These are phyloP conservation scores for Troilus luridus DNA, from an alignment of 2,888 invertebrate species.

Conservation along the genomic window DNA sequence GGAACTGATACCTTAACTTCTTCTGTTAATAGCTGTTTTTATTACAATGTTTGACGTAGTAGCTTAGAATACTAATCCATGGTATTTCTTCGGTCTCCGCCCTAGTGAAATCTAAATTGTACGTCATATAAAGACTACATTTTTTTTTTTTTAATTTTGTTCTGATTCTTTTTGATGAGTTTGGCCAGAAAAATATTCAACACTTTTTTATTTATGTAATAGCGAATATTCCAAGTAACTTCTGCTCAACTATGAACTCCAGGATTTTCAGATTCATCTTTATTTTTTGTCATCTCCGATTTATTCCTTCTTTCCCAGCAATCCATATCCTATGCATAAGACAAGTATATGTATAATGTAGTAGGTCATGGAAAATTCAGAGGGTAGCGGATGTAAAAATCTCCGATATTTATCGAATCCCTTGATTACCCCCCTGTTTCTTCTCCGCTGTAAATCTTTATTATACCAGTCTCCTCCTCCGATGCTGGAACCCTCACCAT, in stretches of 20 bases:
- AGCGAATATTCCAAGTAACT: no score
- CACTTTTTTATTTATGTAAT: no score
- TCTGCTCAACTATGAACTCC: background rate
- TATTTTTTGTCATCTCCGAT: background rate
- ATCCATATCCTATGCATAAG: constrained; percentile 7
- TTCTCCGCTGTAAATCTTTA: constrained; percentile 21
- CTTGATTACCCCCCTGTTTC: constrained; percentile 7
- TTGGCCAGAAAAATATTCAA: no score
- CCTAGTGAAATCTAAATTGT: no score
- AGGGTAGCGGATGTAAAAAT: constrained; percentile 26
- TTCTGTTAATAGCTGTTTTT: no score
- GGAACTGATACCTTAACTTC: no score
- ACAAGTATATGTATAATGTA: constrained; percentile 9
- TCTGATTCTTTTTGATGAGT: no score
- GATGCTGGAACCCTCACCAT: background rate
- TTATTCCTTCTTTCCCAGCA: background rate
- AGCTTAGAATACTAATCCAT: no score
- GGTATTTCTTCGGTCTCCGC: no score
- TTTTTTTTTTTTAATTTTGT: no score
- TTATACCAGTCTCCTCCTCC: background rate
- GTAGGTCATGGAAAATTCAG: constrained; percentile 23
- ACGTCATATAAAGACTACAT: no score
- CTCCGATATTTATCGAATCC: constrained; percentile 4
- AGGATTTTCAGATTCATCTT: background rate
- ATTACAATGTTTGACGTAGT: no score